Conservation (phyloP, 2,113 vertebrate genomes). For the Atractosteus spatula region DNA sequence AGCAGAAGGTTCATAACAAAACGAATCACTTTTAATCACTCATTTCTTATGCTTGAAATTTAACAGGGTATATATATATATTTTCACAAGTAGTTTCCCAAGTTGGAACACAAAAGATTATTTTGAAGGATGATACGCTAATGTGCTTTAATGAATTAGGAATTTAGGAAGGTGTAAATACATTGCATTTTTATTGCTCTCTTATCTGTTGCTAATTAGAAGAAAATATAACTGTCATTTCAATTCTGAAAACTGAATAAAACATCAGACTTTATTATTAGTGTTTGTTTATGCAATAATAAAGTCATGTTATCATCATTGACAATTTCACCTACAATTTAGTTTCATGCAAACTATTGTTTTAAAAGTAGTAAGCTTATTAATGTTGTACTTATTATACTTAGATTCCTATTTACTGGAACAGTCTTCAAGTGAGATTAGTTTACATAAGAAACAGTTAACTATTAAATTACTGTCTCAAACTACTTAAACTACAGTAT, state of each 20-base stretch:
- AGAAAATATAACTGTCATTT: conserved; percentile 12
- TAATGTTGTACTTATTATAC: no score
- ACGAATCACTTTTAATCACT: conserved; percentile 5
- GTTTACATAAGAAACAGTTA: no score
- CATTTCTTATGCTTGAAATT: background rate
- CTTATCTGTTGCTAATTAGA: conserved; percentile 18
- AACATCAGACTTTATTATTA: background rate
- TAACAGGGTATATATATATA: background rate
- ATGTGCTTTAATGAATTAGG: conserved; percentile 7
- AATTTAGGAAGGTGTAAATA: conserved; percentile 12
- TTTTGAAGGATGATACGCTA: conserved; percentile 15
- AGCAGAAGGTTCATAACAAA: background rate
- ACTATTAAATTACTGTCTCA: no score
- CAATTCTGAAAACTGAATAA: background rate
- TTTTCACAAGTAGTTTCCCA: conserved; percentile 10
- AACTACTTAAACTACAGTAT: no score
- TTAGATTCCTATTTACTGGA: no score
- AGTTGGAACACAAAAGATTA: background rate
- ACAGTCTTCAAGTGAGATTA: no score
- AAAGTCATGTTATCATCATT: no score
- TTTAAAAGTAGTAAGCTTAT: no score
- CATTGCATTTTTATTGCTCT: background rate
- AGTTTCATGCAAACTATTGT: no score
- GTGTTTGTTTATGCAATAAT: no score
- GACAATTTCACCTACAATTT: no score